Conservation (phyloP, 1,140 invertebrate species). For the Drosophila navojoa region DNA sequence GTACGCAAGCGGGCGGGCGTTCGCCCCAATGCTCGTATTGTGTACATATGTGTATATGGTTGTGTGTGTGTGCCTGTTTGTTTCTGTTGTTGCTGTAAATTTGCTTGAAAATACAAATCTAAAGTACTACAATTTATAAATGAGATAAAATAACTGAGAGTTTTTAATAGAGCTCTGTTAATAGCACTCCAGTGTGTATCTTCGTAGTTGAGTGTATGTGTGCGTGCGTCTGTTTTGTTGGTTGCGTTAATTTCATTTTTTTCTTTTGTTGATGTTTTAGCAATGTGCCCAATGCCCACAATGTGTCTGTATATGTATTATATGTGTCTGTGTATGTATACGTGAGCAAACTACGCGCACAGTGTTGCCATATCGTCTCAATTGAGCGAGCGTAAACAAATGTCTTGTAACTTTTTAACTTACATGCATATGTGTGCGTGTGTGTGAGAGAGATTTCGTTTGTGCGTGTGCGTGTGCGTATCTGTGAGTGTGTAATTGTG, state of each 20-base stretch:
- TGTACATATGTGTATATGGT: conserved; percentile 16
- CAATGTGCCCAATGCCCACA: conserved; percentile 29
- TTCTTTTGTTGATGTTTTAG: conserved; percentile 59
- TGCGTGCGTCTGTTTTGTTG: conserved; percentile 11
- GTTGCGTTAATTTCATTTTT: conserved; percentile 29
- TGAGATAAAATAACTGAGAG: conserved; percentile 8
- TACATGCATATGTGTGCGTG: conserved; percentile 31
- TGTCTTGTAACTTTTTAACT: conserved; percentile 51
- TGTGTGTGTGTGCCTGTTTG: conserved; percentile 17
- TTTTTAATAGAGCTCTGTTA: conserved; percentile 17
- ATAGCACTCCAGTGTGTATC: conserved; percentile 10
- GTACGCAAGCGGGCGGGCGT: conserved; percentile 39
- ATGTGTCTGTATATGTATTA: conserved; percentile 30
- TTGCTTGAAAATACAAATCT: conserved; percentile 26
- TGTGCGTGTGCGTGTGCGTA: conserved; percentile 26
- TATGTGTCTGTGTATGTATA: conserved; percentile 44
- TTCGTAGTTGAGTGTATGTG: conserved; percentile 3
- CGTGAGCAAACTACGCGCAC: conserved; percentile 39
- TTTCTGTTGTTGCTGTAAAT: conserved; percentile 15
- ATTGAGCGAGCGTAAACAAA: conserved; percentile 47
- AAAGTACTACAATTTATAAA: conserved; percentile 32
- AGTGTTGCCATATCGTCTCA: conserved; percentile 42
- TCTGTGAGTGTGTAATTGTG: conserved; percentile 22
- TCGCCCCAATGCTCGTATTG: conserved; percentile 40
- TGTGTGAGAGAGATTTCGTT: conserved; percentile 11